A percentile compares a stretch with the other conserved stretches of the same genome.
Conservation (phyloP, 1,140 invertebrate genomes). For the Anagrus nilaparvatae region DNA sequence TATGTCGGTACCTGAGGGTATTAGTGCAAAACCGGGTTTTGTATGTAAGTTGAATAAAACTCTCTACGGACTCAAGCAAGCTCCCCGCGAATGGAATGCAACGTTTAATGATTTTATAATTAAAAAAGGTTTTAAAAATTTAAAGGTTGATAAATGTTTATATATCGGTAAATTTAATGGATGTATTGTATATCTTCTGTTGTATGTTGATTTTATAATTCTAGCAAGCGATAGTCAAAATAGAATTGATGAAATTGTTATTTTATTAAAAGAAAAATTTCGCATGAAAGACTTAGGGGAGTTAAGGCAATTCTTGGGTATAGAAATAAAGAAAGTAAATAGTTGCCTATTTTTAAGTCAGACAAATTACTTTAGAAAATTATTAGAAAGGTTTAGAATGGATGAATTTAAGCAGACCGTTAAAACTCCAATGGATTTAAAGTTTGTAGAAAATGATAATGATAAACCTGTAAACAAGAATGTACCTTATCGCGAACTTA, state of each 20-base stretch:
- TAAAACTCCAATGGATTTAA: constrained; percentile 13
- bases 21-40: constrained; percentile 2
- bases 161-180: too few species aligned
- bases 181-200: constrained; percentile 3
- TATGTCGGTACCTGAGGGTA: constrained; percentile 29
- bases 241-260: constrained; percentile 5
- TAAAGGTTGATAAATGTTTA: constrained; percentile 16
- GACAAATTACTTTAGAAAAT: constrained; percentile 7
- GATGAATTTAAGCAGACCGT: constrained; percentile 7
- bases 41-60: constrained; percentile 24
- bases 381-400: constrained; percentile 13
- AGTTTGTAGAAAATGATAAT: constrained; percentile 2
- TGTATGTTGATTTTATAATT: constrained; percentile 15
- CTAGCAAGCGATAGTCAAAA: constrained; percentile 11
- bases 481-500: constrained; percentile 18
- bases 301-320: constrained; percentile 7
- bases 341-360: constrained; percentile 9
- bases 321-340: constrained; percentile 10
- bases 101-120: constrained; percentile 18
- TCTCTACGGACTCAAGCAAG: constrained; percentile 30
- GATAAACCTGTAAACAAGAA: constrained; percentile 6
- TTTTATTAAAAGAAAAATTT: constrained; percentile 9
- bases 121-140: constrained; percentile 16
- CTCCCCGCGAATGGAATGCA: constrained; percentile 25
- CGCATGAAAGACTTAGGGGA: constrained; percentile 14